Evolutionary conservation across 1,140 invertebrate species (phyloP).

Genomic region (Macrobrachium rosenbergii): DNA sequence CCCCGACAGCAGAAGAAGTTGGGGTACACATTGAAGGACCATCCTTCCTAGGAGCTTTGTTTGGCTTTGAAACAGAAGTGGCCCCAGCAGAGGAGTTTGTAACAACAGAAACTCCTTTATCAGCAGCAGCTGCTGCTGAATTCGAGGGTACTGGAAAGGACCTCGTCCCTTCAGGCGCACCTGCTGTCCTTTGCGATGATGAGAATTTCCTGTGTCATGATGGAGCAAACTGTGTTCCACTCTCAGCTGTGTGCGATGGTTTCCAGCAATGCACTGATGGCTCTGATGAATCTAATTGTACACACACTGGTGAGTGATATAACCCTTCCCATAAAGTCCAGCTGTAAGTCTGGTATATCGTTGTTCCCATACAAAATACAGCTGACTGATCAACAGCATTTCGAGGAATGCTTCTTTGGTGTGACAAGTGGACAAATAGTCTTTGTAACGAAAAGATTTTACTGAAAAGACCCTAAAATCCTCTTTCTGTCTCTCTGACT

Average conservation of each 20-base stretch:
- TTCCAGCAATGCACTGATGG: slow-evolving; percentile 77
- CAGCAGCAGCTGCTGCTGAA: neutral
- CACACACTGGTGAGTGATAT: slow-evolving; percentile 69
- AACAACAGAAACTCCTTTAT: neutral
- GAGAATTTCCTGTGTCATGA: slow-evolving; percentile 78
- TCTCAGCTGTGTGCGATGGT: slow-evolving; percentile 79
- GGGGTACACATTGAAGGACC: neutral
- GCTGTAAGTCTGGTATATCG: no score
- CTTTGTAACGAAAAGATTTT: no score
- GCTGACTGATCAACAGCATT: no score
- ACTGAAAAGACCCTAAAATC: no score
- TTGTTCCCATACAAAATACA: no score
- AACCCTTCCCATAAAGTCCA: no score
- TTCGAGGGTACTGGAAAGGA: neutral
- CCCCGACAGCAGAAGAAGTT: no score
- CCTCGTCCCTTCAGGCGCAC: slow-evolving; percentile 3
- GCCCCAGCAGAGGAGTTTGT: neutral
- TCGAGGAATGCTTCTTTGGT: no score
- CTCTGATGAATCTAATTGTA: slow-evolving; percentile 78
- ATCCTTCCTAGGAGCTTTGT: neutral
- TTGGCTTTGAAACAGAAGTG: neutral
- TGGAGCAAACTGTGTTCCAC: slow-evolving; percentile 75
- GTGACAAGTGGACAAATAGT: no score
- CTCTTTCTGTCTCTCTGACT: no score
- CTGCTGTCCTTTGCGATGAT: slow-evolving; percentile 72